Evolutionary conservation across 2,888 invertebrate species (phyloP), one percentile per base, ranked within the genome.

Genomic region (Criorhina ranunculi): DNA sequence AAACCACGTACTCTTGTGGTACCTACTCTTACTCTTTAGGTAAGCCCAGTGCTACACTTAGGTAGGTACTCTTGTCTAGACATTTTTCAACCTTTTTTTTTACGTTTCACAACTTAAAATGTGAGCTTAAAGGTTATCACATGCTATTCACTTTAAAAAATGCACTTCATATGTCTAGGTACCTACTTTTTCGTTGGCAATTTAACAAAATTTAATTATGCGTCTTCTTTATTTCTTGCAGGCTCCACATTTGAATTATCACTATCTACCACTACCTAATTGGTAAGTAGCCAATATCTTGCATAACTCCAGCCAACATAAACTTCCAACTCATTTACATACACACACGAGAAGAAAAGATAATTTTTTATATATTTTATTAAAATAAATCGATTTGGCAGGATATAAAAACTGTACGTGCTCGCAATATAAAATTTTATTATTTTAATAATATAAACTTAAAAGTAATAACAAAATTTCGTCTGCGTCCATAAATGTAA

Each of bases 311-410:
- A 53, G 5, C 17, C 53, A 57, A 66, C n/a, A 37, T 35, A 29
- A 42, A 57, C 46, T 46, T 64, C 33, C 31, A 37, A 7, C 46
- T 64, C 44, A 66, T 55, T 73, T 53, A 42, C 44, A 64, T 64
- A 75, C 35, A 55, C 42, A 51, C 64, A 44, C 55, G 35, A 57
- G 6, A 15, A 53, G 60, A 73, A 42, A 46, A 44, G 0, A 35
- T 24, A 1, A 15, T 53, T 9, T 29, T 53, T 55, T 5, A 11
- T 5, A 9, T 15, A 9, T 37, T 62, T 69, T 62, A 77, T 35
- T n/a, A 55, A 70, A 40, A 79, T 72, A 33, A 72, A 72, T 79
- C 46, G 72, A 72, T 79, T 72, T 57, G 78, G 70, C 70, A 79
- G 78, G 78, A 70, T 62, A 79, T 72, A 35, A 64, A 57, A 60